Percentiles rank a stretch among this genome's conserved stretches.
These are phyloP conservation scores for Leptopilina clavipes DNA, from an alignment of 1,140 invertebrate genomes.

Conservation along the genomic window DNA sequence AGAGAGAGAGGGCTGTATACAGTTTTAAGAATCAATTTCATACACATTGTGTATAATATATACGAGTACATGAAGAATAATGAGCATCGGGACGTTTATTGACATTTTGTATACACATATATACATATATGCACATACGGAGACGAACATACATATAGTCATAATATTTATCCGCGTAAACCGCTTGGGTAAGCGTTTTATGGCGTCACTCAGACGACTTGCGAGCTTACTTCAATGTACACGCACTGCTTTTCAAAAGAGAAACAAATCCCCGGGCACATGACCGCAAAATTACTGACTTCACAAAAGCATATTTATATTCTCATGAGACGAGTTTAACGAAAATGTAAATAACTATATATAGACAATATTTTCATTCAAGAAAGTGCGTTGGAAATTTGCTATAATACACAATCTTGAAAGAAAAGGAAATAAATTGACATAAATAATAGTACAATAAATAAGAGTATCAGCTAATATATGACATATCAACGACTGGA, in stretches of 20 bases:
- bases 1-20: too few species aligned
- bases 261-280: constrained; percentile 14
- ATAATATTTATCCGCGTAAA: constrained; percentile 58
- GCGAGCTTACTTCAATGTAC: not conserved
- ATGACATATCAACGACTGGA: too few species aligned
- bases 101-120: constrained; percentile 51
- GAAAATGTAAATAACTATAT: not conserved
- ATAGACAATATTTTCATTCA: not conserved
- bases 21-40: not conserved
- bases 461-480: too few species aligned
- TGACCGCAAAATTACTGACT: constrained; percentile 14
- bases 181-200: constrained; percentile 45
- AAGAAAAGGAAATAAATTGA: too few species aligned
- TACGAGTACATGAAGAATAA: not conserved
- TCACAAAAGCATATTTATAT: not conserved
- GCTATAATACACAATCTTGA: too few species aligned
- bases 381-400: not conserved
- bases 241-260: not conserved
- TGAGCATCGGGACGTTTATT: constrained; percentile 47
- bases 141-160: constrained; percentile 48
- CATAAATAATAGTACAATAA: too few species aligned
- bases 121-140: too few species aligned
- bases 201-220: constrained; percentile 47
- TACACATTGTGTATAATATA: too few species aligned
- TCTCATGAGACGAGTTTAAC: not conserved